These are phyloP conservation scores for Hirtodrosophila histrioides DNA, from an alignment of 2,888 invertebrate genomes.

Conservation along the genomic window DNA sequence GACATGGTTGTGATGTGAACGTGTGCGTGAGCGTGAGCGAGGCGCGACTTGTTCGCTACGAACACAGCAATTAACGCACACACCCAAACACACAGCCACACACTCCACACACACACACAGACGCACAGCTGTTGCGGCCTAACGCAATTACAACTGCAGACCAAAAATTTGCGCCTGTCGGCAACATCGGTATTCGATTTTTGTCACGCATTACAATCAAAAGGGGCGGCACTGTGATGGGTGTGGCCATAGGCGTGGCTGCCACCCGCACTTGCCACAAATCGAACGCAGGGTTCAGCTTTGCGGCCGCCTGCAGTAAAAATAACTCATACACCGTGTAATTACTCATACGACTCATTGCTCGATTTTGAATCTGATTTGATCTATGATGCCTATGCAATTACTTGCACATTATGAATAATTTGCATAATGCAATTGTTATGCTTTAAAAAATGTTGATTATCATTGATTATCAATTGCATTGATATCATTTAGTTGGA, in stretches of 20 bases:
- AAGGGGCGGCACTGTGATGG: conserved; percentile 18
- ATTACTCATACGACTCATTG: conserved; percentile 58
- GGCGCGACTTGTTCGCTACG: conserved; percentile 31
- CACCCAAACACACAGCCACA: conserved; percentile 11
- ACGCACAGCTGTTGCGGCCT: conserved; percentile 38
- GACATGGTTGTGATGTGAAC: conserved; percentile 39
- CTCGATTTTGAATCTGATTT: conserved; percentile 34
- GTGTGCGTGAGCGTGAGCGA: conserved; percentile 22
- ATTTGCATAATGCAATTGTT: conserved; percentile 13
- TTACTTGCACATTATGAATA: conserved; percentile 1
- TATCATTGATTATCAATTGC: too few relatives aligned
- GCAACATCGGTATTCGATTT: conserved; percentile 64
- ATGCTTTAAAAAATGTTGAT: too few relatives aligned
- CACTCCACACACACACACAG: conserved; percentile 7
- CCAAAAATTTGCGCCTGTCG: conserved; percentile 63
- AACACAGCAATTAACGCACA: conserved; percentile 62
- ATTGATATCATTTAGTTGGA: too few relatives aligned
- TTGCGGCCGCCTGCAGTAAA: conserved; percentile 28
- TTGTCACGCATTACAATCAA: conserved; percentile 57
- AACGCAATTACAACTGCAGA: conserved; percentile 68
- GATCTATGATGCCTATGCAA: conserved; percentile 25
- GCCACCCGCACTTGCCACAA: conserved; percentile 54
- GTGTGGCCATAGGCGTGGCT: conserved; percentile 20
- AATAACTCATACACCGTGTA: conserved; percentile 43
- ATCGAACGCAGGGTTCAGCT: conserved; percentile 50